Conservation (phyloP, 2,797 vertebrate species). For the Sebastes iracundus region DNA sequence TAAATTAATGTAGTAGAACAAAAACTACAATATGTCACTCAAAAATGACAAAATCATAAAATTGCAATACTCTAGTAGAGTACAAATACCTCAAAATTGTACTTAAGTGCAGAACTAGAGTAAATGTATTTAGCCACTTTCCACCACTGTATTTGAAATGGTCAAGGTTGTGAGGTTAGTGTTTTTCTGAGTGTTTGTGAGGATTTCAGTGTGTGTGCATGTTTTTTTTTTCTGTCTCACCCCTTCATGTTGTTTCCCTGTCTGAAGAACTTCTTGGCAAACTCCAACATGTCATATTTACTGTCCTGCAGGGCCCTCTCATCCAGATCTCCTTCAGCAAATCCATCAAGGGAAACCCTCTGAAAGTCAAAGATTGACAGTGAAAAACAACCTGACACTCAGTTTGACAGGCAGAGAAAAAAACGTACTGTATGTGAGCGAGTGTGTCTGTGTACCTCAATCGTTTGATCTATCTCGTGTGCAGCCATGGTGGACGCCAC, state of each 20-base stretch:
- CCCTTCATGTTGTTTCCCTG: constrained; percentile 68
- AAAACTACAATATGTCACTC: not conserved
- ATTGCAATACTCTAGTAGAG: not conserved
- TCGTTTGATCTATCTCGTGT: constrained; percentile 88
- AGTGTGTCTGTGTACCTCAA: constrained; percentile 80
- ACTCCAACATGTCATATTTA: constrained; percentile 89
- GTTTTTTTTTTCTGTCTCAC: constrained; percentile 47
- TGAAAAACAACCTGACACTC: constrained; percentile 9
- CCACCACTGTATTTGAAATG: not conserved
- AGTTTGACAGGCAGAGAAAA: not conserved
- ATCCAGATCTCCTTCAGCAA: constrained; percentile 47
- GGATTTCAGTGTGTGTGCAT: not conserved
- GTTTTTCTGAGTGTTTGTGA: not conserved
- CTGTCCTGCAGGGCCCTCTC: constrained; percentile 71
- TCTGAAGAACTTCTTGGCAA: constrained; percentile 93
- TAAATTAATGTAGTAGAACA: not conserved
- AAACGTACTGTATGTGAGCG: not conserved
- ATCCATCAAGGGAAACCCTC: constrained; percentile 73
- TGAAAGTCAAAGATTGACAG: constrained; percentile 31
- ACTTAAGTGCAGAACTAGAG: not conserved
- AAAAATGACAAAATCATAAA: not conserved
- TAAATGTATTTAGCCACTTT: not conserved
- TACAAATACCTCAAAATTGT: not conserved
- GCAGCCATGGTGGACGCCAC: constrained; percentile 90
- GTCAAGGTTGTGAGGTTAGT: not conserved